Evolutionary conservation across 2,113 vertebrate species (phyloP), one percentile per base, ranked within the genome.

Genomic region (Ornithorhynchus anatinus): DNA sequence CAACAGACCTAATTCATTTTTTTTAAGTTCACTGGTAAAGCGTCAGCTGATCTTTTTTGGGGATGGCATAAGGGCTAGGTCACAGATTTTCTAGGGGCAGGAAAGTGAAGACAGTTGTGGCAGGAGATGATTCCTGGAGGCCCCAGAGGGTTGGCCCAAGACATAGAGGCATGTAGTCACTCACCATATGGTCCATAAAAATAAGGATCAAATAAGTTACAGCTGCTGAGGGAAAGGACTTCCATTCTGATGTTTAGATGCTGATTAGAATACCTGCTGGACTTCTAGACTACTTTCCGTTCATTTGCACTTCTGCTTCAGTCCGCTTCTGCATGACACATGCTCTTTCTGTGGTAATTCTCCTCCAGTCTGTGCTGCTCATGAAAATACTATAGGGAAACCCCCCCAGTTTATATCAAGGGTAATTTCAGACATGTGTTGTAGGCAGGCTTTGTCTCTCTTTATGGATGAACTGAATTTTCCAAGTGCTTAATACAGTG

Each of bases 171-270:
- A 35, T 10, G 9, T 8, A 3, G 29, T 33, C 8, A 66, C 50
- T 72, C 69, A 77, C 64, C 62, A 64, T 61, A 64, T 7, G 25
- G 71, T 79, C 80, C 20, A 8, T n/a, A 59, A 69, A n/a, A 75
- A 50, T 5, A 75, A 87, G 75, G 79, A 74, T 43, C 35, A 70
- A 53, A 73, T 77, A 68, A 71, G 59, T 72, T 54, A 67, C n/a
- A 79, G 67, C 84, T 81, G 82, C 48, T 69, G 8, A 2, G 23
- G 45, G 61, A 40, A 54, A 66, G 57, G 31, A 7, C 11, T 68
- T 73, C 29, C 13, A 10, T 36, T 16, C 29, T 20, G 1, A 9
- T 66, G 29, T 72, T 75, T 63, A 44, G 37, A 39, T 29, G 63
- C 58, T 62, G 62, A 39, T 60, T 79, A 69, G 84, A 86, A 82